Evolutionary conservation across 1,140 invertebrate species (phyloP).

Genomic region (Drosophila novamexicana): DNA sequence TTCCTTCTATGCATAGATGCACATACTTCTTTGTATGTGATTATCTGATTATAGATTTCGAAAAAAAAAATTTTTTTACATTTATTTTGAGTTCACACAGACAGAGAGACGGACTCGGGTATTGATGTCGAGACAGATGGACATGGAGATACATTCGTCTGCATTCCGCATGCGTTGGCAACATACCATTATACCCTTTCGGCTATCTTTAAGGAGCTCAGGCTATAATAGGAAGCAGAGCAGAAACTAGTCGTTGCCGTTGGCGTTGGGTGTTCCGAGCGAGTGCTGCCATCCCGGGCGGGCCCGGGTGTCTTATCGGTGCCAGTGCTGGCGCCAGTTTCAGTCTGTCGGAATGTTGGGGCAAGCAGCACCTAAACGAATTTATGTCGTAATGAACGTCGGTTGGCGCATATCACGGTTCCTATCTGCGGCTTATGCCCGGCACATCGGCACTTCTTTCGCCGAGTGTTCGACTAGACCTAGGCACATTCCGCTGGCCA

Average conservation of each 20-base stretch:
- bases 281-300: not conserved
- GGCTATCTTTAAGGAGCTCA: too few species aligned
- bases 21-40: too few species aligned
- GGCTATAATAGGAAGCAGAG: not conserved
- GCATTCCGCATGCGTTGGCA: too few species aligned
- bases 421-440: conserved; percentile 67
- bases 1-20: too few species aligned
- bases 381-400: conserved; percentile 77
- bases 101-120: too few species aligned
- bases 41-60: too few species aligned
- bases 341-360: conserved; percentile 14
- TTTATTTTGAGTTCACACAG: too few species aligned
- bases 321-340: conserved; percentile 9
- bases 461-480: not conserved
- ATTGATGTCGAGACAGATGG: too few species aligned
- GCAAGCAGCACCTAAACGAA: conserved; percentile 58
- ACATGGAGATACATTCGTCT: too few species aligned
- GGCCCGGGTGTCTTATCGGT: conserved; percentile 26
- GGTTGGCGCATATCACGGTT: conserved; percentile 63
- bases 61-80: too few species aligned
- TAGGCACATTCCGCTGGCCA: not conserved
- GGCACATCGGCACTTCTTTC: conserved; percentile 55
- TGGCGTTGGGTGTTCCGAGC: not conserved
- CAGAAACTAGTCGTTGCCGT: not conserved
- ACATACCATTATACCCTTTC: too few species aligned